Conservation (phyloP, 2,113 vertebrate genomes). For the Clarias magur region DNA sequence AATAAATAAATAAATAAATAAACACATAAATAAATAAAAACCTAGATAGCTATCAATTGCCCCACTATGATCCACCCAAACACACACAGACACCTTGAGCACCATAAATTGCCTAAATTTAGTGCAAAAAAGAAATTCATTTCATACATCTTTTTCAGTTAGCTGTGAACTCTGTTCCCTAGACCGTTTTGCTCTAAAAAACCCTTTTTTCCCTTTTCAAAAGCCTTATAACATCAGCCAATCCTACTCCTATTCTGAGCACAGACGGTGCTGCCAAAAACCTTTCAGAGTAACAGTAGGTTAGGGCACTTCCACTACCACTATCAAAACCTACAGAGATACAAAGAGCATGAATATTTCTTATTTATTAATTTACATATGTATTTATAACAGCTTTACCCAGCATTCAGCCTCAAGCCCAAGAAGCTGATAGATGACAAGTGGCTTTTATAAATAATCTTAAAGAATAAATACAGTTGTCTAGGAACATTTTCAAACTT, state of each 20-base stretch:
- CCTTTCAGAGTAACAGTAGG: slow-evolving; percentile 17
- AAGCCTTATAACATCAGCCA: slow-evolving; percentile 6
- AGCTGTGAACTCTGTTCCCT: background rate
- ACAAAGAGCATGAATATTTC: background rate
- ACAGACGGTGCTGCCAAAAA: background rate
- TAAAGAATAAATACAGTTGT: slow-evolving; percentile 10
- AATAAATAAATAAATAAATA: background rate
- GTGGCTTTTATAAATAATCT: background rate
- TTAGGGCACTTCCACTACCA: background rate
- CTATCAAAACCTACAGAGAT: background rate
- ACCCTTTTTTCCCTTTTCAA: background rate
- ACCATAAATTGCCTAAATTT: background rate
- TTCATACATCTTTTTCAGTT: background rate
- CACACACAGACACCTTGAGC: background rate
- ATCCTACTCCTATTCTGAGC: slow-evolving; percentile 25
- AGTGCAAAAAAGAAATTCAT: slow-evolving; percentile 1
- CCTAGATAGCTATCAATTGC: background rate
- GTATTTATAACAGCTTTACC: background rate
- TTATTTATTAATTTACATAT: background rate
- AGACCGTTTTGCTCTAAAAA: slow-evolving; percentile 8
- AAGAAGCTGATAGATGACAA: background rate
- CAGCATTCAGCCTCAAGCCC: slow-evolving; percentile 3
- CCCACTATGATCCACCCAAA: background rate
- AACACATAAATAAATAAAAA: background rate
- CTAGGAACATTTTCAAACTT: background rate